Percentiles rank a stretch among this genome's conserved stretches.
phyloP scores from a whole-genome alignment of 1,140 invertebrate genomes.

The Drosophila auraria region DNA sequence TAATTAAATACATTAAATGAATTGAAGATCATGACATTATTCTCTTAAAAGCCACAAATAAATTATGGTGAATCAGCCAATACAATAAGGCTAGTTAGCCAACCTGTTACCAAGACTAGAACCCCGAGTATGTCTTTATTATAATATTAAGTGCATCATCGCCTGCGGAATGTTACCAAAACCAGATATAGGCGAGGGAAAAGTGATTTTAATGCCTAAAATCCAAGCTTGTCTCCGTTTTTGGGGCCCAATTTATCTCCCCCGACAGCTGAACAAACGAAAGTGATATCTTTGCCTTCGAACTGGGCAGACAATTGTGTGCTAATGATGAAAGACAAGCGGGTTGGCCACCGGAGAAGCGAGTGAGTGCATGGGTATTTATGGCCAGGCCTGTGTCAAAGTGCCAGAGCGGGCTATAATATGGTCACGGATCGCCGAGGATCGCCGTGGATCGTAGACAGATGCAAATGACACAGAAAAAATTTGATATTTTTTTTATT shows the following conservation, averaged over 20 bases:
- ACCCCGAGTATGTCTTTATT: neutral
- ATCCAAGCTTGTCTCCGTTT: constrained; percentile 16
- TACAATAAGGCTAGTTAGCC: constrained; percentile 61
- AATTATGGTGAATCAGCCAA: constrained; percentile 21
- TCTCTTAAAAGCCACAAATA: constrained; percentile 16
- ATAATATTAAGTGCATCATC: constrained; percentile 47
- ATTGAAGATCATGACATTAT: constrained; percentile 9
- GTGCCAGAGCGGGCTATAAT: constrained; percentile 47
- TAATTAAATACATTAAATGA: neutral
- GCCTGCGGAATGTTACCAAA: constrained; percentile 50
- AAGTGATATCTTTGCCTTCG: constrained; percentile 56
- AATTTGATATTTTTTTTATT: constrained; percentile 74
- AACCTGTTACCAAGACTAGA: constrained; percentile 30
- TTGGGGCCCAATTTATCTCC: constrained; percentile 42
- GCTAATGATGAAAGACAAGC: constrained; percentile 71
- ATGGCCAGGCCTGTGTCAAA: constrained; percentile 44
- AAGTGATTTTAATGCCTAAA: constrained; percentile 58
- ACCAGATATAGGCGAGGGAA: constrained; percentile 56
- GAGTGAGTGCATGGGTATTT: constrained; percentile 17
- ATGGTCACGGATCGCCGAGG: constrained; percentile 48
- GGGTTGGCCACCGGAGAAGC: constrained; percentile 46
- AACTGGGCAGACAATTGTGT: constrained; percentile 65
- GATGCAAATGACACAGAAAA: constrained; percentile 58
- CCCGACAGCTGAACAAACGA: constrained; percentile 43
- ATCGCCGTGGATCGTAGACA: constrained; percentile 29